phyloP scores from a whole-genome alignment of 2,888 invertebrate species.

The Patella depressa region DNA sequence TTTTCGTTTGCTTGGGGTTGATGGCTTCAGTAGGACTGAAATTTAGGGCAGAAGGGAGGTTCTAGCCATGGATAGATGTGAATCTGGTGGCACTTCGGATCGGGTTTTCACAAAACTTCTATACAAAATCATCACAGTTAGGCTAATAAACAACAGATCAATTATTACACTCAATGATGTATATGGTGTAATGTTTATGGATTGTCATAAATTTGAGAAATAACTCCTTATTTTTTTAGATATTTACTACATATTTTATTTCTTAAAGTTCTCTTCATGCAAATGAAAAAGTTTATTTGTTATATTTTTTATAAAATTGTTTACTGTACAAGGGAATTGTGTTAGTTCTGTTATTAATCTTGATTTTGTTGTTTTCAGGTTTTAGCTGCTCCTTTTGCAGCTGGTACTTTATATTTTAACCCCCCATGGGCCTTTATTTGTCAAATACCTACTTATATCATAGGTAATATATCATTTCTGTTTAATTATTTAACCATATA shows the following conservation, averaged over 20 bases:
- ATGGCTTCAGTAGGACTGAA: not conserved
- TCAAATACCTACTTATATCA: slow-evolving; percentile 70
- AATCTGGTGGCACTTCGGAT: not conserved
- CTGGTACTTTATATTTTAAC: slow-evolving; percentile 67
- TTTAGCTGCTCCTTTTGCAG: slow-evolving; percentile 70
- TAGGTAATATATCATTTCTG: slow-evolving; percentile 58
- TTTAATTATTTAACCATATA: not conserved
- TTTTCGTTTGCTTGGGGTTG: too few relatives aligned
- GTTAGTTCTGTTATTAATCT: not conserved
- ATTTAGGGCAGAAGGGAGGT: too few relatives aligned
- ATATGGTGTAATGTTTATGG: too few relatives aligned
- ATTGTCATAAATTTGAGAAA: too few relatives aligned
- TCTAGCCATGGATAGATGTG: not conserved
- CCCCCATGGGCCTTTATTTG: slow-evolving; percentile 68
- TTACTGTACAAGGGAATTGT: not conserved
- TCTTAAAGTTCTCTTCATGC: not conserved
- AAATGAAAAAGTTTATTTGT: not conserved
- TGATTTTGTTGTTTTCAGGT: slow-evolving; percentile 52
- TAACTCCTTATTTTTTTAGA: not conserved
- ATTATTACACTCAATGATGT: too few relatives aligned
- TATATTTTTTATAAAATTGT: too few relatives aligned
- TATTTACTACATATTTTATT: not conserved
- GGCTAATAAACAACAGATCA: too few relatives aligned
- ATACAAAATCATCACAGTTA: too few relatives aligned
- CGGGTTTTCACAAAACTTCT: too few relatives aligned